phyloP scores from a whole-genome alignment of 2,888 invertebrate species.

The Sarcophaga subvicina region DNA sequence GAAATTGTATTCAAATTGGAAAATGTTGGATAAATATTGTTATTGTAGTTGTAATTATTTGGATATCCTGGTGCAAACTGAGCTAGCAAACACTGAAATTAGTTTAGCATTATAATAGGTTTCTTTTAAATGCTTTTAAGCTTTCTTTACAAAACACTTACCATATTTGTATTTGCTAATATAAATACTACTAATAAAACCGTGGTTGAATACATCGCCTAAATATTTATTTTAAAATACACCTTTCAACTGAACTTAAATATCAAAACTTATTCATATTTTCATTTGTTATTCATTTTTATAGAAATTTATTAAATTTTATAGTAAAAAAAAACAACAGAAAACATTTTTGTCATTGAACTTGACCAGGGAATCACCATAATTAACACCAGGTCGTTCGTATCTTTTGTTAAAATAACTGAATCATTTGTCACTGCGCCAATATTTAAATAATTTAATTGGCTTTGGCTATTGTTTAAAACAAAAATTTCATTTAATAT shows the following conservation, averaged over 20 bases:
- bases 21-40: constrained; percentile 61
- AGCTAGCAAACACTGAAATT: constrained; percentile 9
- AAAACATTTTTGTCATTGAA: constrained; percentile 51
- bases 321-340: background rate
- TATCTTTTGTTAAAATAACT: background rate
- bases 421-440: constrained; percentile 37
- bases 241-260: constrained; percentile 29
- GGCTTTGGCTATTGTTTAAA: constrained; percentile 15
- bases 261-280: constrained; percentile 26
- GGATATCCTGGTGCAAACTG: constrained; percentile 13
- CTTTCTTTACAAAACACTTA: constrained; percentile 13
- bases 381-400: background rate
- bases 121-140: background rate
- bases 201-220: background rate
- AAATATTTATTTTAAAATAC: constrained; percentile 34
- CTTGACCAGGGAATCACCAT: constrained; percentile 48
- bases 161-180: constrained; percentile 19
- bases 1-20: constrained; percentile 46
- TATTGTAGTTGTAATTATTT: constrained; percentile 18
- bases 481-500: constrained; percentile 22
- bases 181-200: constrained; percentile 8
- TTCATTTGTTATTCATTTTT: constrained; percentile 34
- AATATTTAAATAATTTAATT: constrained; percentile 44
- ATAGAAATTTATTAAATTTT: constrained; percentile 19
- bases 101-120: background rate